These are phyloP conservation scores for Rhyacophila brunnea DNA, from an alignment of 1,140 invertebrate species.

Conservation along the genomic window DNA sequence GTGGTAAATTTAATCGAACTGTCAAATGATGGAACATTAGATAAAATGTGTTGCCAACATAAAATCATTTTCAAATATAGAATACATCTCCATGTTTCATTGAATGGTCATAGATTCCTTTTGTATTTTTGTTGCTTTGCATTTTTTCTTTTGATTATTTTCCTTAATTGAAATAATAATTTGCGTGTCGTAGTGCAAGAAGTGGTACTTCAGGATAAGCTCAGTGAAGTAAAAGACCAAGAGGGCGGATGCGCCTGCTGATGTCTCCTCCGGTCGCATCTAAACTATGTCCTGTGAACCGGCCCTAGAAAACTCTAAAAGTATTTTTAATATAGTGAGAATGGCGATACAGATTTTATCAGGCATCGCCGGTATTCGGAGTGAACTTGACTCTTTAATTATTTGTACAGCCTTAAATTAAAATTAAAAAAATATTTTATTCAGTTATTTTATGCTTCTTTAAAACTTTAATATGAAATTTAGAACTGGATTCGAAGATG, in stretches of 20 bases:
- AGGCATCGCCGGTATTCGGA: too few species aligned
- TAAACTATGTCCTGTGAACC: too few species aligned
- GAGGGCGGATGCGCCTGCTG: constrained; percentile 92
- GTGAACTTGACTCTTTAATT: background rate
- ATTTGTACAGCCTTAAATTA: too few species aligned
- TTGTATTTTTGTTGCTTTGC: constrained; percentile 20
- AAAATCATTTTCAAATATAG: too few species aligned
- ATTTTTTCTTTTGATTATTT: constrained; percentile 47
- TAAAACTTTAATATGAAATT: too few species aligned
- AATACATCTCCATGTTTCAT: constrained; percentile 4
- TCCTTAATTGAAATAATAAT: constrained; percentile 48
- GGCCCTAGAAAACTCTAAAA: background rate
- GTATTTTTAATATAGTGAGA: background rate
- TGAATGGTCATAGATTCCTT: constrained; percentile 10
- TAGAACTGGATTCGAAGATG: too few species aligned
- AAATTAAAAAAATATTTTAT: too few species aligned
- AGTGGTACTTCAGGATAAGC: constrained; percentile 94
- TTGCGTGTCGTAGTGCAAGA: constrained; percentile 80
- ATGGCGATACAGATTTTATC: background rate
- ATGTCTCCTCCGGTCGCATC: constrained; percentile 32
- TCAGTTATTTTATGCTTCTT: too few species aligned
- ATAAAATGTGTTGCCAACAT: too few species aligned
- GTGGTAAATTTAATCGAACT: too few species aligned
- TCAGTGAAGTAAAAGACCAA: constrained; percentile 85
- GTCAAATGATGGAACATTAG: too few species aligned